Conservation (phyloP, 2,113 vertebrate species). For the Tonatia bakeri region DNA sequence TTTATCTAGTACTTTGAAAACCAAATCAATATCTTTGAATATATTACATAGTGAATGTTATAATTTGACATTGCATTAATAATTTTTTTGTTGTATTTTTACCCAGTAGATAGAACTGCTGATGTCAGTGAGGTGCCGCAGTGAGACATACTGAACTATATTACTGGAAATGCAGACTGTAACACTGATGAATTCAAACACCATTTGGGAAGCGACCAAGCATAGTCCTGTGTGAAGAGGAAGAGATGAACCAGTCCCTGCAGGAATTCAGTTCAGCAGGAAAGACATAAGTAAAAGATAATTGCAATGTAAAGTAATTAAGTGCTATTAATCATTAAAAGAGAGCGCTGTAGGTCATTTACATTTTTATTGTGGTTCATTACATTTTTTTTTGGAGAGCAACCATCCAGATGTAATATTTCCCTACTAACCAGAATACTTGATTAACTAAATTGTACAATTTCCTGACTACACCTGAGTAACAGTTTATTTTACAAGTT, state of each 20-base stretch:
- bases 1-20: slow-evolving; percentile 4
- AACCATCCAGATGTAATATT: neutral
- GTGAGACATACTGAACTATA: neutral
- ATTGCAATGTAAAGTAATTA: neutral
- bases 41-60: neutral
- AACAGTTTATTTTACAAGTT: slow-evolving; percentile 30
- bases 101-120: neutral
- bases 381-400: neutral
- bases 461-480: neutral
- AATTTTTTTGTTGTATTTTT: neutral
- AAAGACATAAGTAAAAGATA: neutral
- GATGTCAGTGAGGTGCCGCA: neutral
- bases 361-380: neutral
- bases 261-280: neutral
- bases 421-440: slow-evolving; percentile 12
- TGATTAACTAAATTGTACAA: slow-evolving; percentile 9
- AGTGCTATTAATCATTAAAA: slow-evolving; percentile 36
- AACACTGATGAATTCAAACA: neutral
- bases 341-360: neutral
- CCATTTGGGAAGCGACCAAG: neutral
- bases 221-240: neutral
- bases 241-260: neutral
- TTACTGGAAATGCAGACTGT: neutral
- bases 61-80: neutral
- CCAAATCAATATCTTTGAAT: neutral